phyloP scores from a whole-genome alignment of 2,797 vertebrate genomes.

The Eremophila alpestris region DNA sequence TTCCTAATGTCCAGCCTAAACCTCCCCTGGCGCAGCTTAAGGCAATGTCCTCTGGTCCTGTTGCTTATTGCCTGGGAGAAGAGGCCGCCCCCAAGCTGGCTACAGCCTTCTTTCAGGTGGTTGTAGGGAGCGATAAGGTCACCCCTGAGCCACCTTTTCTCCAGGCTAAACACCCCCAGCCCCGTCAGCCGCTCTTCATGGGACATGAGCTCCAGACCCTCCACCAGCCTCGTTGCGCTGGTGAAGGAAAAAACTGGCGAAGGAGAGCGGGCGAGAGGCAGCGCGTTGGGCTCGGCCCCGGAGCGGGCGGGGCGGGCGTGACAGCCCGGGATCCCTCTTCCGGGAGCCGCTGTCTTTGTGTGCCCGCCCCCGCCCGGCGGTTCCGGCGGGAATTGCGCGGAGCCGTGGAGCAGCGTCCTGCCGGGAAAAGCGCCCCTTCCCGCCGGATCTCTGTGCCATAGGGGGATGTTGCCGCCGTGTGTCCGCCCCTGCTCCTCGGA shows the following conservation, averaged over 20 bases:
- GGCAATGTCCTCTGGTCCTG: background rate
- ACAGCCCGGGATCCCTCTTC: background rate
- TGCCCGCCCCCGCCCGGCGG: background rate
- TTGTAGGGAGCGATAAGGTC: too few relatives aligned
- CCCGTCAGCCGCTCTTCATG: background rate
- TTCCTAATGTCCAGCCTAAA: background rate
- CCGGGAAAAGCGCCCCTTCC: background rate
- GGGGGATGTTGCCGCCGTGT: too few relatives aligned
- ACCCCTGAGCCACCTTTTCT: background rate
- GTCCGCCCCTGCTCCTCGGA: background rate
- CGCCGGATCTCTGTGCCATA: accelerated
- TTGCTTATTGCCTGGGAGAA: background rate
- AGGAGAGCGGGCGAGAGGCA: background rate
- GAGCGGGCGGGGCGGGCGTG: background rate
- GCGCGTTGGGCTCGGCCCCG: accelerated
- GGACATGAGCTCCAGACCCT: background rate
- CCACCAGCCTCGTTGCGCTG: background rate
- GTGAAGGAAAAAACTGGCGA: background rate
- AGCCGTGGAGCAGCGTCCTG: accelerated
- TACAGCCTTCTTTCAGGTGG: background rate
- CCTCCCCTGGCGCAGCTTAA: background rate
- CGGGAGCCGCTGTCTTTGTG: background rate
- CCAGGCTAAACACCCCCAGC: background rate
- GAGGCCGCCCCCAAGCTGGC: background rate
- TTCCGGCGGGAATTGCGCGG: background rate